Conservation (phyloP, 2,113 vertebrate species). For the Mungos mungo region DNA sequence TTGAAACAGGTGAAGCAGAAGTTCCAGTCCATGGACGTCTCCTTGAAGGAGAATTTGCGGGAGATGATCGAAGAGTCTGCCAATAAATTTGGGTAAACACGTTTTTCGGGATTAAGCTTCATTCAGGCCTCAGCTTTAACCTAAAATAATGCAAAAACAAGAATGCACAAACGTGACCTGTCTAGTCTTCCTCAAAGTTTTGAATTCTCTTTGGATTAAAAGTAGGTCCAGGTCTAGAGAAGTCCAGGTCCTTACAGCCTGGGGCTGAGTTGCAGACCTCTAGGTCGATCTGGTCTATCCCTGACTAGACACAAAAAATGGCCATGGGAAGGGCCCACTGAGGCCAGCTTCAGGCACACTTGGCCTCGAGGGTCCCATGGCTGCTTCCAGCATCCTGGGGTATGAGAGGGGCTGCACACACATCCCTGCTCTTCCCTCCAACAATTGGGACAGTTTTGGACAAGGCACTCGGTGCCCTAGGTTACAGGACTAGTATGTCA, state of each 20-base stretch:
- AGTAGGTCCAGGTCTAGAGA: neutral
- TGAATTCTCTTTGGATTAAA: slow-evolving; percentile 23
- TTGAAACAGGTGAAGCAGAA: slow-evolving; percentile 97
- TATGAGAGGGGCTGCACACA: fast-evolving
- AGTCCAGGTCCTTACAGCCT: neutral
- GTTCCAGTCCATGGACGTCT: slow-evolving; percentile 95
- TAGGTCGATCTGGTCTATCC: neutral
- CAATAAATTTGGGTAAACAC: slow-evolving; percentile 94
- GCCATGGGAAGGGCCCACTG: neutral
- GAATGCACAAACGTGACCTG: neutral
- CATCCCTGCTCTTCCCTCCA: too few species aligned
- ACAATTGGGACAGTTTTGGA: neutral
- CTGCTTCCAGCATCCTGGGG: neutral
- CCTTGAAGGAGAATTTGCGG: slow-evolving; percentile 95
- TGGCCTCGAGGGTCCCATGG: neutral
- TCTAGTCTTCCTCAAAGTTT: neutral
- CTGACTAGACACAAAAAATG: neutral
- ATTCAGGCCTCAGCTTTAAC: neutral
- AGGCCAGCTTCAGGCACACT: neutral
- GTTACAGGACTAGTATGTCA: neutral
- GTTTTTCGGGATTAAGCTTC: neutral
- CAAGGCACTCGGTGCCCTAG: fast-evolving
- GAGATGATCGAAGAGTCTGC: slow-evolving; percentile 98
- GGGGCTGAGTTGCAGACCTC: neutral
- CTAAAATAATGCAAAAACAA: neutral